Base-by-base conservation (phyloP, 2,797 vertebrate species). In the Pipistrellus pipistrellus region DNA sequence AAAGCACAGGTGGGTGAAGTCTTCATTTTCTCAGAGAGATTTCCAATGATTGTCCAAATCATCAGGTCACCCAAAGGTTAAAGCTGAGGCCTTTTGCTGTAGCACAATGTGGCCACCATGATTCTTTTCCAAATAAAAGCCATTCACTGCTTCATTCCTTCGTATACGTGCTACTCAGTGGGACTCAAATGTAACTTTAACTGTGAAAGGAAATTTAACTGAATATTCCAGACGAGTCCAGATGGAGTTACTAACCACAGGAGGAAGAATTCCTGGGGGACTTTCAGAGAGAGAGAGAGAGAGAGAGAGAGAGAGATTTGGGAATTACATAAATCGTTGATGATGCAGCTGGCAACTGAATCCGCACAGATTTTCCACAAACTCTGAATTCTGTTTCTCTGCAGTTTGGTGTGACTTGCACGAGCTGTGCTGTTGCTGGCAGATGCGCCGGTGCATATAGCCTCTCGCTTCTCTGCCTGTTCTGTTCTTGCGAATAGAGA, bases 401-500 rank as follows among this genome's bases (percentile, higher is more conserved):
- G 15, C 4, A 17, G 4, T 35, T 51, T 0, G 3, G 53, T 78
- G 94, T 85, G 96, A 94, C 76, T 95, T 87, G 4, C 35, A 91
- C 71, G 93, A 96, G 93, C 96, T 95, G 92, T 85, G 95, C 95
- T 89, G 88, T 92, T 15, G 76, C 91, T 96, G 96, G 93, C 96
- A 95, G 83, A 84, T 44, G 7, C 55, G 9, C n/a, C 1, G 0
- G 76, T 66, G 85, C 86, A 92, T 0, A 38, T 48, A 71, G 75
- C 57, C 83, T 95, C 84, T 81, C 76, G n/a, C 72, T 82, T 93
- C 88, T 59, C 91, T 91, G 93, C 84, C 81, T 93, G 78, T 90
- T 95, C 94, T 95, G 93, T 97, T 94, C 95, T 93, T 72, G 88
- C 82, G 89, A 94, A 77, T n/a, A 87, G 27, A 94, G 77, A 41